Percentiles rank a stretch among this genome's conserved stretches.
These are phyloP conservation scores for Phymatocera aterrima DNA, from an alignment of 2,888 invertebrate genomes.

Conservation along the genomic window DNA sequence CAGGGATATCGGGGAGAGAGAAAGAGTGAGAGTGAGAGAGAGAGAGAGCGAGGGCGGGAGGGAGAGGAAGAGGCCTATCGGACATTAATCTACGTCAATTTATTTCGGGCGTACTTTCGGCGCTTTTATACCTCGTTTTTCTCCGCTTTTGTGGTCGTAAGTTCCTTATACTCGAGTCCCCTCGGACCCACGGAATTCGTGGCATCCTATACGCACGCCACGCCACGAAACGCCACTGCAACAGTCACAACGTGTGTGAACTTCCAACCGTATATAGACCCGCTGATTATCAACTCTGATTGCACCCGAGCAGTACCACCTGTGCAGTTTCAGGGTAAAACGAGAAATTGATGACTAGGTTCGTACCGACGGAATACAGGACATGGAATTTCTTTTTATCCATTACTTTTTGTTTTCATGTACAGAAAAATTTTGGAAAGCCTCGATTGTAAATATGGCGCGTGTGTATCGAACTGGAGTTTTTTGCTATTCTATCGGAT, in stretches of 20 bases:
- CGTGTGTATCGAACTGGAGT: too few species aligned
- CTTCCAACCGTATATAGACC: slow-evolving; percentile 1
- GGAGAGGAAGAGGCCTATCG: background rate
- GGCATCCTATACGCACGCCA: background rate
- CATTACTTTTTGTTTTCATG: background rate
- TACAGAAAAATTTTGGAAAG: background rate
- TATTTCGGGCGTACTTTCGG: slow-evolving; percentile 32
- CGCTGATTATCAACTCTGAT: slow-evolving; percentile 30
- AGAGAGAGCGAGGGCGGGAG: too few species aligned
- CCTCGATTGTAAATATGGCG: too few species aligned
- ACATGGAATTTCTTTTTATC: background rate
- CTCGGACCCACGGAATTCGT: slow-evolving; percentile 5
- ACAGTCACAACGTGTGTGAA: slow-evolving; percentile 18
- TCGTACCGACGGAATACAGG: background rate
- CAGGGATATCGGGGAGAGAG: too few species aligned
- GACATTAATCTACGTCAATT: slow-evolving; percentile 29
- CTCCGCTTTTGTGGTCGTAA: slow-evolving; percentile 8
- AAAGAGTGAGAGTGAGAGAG: too few species aligned
- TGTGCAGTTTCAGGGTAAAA: background rate
- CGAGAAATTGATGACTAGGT: background rate
- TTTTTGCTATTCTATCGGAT: too few species aligned
- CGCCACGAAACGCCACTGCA: background rate
- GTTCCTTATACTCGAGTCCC: background rate
- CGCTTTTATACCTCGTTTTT: slow-evolving; percentile 32
- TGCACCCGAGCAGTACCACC: background rate